Evolutionary conservation across 2,797 vertebrate genomes (phyloP).

Genomic region (Coendou prehensilis): DNA sequence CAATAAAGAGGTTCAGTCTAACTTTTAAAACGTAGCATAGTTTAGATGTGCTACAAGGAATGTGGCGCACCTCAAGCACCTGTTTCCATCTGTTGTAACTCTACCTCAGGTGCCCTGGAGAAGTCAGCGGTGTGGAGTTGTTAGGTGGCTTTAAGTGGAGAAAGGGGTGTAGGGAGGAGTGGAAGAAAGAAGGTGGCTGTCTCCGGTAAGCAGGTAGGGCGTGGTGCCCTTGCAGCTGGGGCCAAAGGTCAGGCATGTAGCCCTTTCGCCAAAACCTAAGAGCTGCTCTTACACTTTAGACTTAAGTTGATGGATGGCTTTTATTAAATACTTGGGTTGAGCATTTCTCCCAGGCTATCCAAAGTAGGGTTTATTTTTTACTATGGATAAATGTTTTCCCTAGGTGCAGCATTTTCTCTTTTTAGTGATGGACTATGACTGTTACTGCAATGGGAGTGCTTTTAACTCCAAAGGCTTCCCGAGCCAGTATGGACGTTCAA

Average conservation of each 20-base stretch:
- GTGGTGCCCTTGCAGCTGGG: neutral
- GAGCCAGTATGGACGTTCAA: neutral
- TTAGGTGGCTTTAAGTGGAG: neutral
- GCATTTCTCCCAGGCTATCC: conserved; percentile 5
- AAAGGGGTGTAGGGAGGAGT: neutral
- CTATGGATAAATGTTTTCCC: neutral
- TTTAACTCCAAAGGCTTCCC: neutral
- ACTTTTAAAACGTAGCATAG: neutral
- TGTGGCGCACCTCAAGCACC: neutral
- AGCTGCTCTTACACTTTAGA: neutral
- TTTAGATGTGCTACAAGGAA: conserved; percentile 15
- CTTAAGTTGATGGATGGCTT: neutral
- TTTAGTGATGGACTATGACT: neutral
- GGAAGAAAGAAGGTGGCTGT: neutral
- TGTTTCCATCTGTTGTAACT: neutral
- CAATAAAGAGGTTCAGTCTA: neutral
- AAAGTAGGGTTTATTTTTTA: neutral
- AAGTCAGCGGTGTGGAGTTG: neutral
- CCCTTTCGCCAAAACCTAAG: neutral
- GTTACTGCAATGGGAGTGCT: neutral
- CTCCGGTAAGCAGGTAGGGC: neutral
- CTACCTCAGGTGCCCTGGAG: neutral
- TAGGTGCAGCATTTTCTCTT: neutral
- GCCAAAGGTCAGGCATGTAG: neutral
- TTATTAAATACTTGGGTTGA: neutral